Base-by-base conservation (phyloP, 2,797 vertebrate genomes). In the Miichthys miiuy region DNA sequence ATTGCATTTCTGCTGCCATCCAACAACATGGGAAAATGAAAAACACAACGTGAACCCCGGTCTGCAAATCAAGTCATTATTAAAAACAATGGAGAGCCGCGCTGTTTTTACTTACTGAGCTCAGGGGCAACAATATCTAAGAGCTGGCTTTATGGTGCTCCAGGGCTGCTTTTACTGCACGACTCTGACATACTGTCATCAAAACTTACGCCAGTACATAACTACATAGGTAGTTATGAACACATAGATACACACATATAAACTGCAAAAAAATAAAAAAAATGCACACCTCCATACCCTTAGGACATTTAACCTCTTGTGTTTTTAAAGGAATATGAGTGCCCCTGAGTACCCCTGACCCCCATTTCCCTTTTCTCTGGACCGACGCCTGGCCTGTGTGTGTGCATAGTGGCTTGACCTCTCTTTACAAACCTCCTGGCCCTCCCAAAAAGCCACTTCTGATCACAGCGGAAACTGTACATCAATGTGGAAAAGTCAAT, bases 391-490 rank as follows among this genome's bases (percentile, higher is more conserved):
- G 25, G 47, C 23, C 57, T 79, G 4, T 60, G 16, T 58, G 20
- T 75, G 75, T 69, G 66, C 62, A 60, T 47, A 23, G 38, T 23
- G 56, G 58, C 8, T 73, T 38, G 79, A 83, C 82, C 79, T 50
- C 62, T 62, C 86, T 87, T 89, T 87, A 90, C 85, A 92, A 89
- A 91, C 69, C 61, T 81, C 83, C 72, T 60, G 75, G 79, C 73
- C 76, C 64, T 68, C 80, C 75, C 71, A 80, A 82, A 89, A 89
- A 87, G 72, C 61, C 73, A 78, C 79, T 67, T 83, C 82, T 80
- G 80, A 82, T 81, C 87, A 79, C 86, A 89, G 83, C 83, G 86
- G 90, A 94, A 93, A 92, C 88, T 86, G 85, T 92, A 91, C 83
- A 91, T 94, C 90, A 92, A 72, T 71, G 81, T 85, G 73, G 75